Conservation (phyloP, 2,888 invertebrate genomes). For the Drosophila yooni region DNA sequence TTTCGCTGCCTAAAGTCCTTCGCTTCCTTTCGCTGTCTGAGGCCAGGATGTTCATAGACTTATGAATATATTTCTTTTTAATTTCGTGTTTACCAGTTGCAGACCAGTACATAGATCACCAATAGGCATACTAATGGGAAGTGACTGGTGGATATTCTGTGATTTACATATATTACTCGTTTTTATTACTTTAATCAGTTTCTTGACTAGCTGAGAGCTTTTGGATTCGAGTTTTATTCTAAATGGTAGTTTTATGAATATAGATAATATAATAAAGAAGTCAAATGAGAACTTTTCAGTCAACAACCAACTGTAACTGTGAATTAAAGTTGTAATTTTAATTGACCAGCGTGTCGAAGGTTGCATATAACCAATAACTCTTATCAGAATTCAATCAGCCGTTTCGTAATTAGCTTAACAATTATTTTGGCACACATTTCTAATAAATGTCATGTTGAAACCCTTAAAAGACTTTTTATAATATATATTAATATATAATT, state of each 20-base stretch:
- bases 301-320: neutral
- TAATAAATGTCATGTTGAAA: too few relatives aligned
- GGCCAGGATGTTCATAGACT: constrained; percentile 6
- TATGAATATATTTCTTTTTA: constrained; percentile 9
- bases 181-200: neutral
- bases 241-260: too few relatives aligned
- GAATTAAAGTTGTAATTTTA: too few relatives aligned
- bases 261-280: too few relatives aligned
- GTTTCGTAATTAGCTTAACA: neutral
- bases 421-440: too few relatives aligned
- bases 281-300: neutral
- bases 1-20: neutral
- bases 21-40: neutral
- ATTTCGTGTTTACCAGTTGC: constrained; percentile 3
- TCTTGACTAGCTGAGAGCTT: too few relatives aligned
- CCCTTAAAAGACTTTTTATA: neutral
- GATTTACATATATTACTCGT: neutral
- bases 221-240: neutral
- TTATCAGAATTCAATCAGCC: neutral
- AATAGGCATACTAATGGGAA: neutral
- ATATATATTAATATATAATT: neutral
- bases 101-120: neutral
- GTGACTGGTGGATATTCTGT: neutral
- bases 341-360: too few relatives aligned
- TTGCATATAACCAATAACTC: neutral